Evolutionary conservation across 2,888 invertebrate genomes (phyloP).

Genomic region (Drosophila macrospina): DNA sequence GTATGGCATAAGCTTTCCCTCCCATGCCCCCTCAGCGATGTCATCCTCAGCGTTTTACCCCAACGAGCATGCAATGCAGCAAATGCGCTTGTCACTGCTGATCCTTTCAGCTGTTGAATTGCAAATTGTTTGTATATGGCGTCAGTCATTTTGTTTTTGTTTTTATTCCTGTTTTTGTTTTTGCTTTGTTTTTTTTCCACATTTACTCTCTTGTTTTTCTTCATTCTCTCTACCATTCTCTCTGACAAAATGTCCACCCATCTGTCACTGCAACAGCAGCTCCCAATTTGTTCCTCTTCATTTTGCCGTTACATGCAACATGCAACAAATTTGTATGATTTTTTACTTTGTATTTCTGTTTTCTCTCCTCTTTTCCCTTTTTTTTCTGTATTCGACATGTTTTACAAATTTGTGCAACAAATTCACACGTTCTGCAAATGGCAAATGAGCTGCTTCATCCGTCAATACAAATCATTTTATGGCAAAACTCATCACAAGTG

Average conservation of each 20-base stretch:
- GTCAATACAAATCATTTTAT: constrained; percentile 55
- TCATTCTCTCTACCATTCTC: constrained; percentile 1
- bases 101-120: constrained; percentile 81
- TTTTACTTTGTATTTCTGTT: constrained; percentile 28
- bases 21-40: neutral
- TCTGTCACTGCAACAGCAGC: constrained; percentile 74
- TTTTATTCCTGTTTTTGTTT: constrained; percentile 21
- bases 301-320: constrained; percentile 37
- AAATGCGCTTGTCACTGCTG: constrained; percentile 80
- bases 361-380: neutral
- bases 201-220: constrained; percentile 6
- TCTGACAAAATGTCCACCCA: constrained; percentile 76
- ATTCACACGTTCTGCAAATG: constrained; percentile 35
- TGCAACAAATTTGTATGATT: constrained; percentile 63
- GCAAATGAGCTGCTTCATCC: constrained; percentile 52
- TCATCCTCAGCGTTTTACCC: neutral
- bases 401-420: constrained; percentile 42
- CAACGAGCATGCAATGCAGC: constrained; percentile 35
- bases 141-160: constrained; percentile 61
- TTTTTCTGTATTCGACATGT: constrained; percentile 23
- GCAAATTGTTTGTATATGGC: constrained; percentile 81
- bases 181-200: constrained; percentile 15
- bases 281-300: constrained; percentile 40
- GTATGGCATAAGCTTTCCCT: constrained; percentile 28
- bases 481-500: constrained; percentile 3